A percentile compares a stretch with the other conserved stretches of the same genome.
These are phyloP conservation scores for Ooceraea biroi DNA, from an alignment of 1,140 invertebrate species.

Conservation along the genomic window DNA sequence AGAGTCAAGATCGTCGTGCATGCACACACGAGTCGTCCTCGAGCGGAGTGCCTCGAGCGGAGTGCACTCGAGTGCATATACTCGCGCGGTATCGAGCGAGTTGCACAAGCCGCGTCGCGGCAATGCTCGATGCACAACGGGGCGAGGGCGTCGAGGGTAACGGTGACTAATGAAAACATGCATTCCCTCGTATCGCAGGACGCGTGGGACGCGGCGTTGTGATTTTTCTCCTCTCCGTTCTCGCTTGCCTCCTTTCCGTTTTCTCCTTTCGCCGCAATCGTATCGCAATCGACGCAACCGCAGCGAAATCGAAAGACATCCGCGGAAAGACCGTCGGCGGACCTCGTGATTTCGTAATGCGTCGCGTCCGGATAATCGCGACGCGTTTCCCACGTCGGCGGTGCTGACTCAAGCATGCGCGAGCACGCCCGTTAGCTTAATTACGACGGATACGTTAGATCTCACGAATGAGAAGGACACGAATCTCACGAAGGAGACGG, in stretches of 20 bases:
- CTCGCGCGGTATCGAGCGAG: slow-evolving; percentile 27
- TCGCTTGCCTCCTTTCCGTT: background rate
- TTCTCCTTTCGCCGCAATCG: slow-evolving; percentile 14
- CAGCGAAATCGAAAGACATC: slow-evolving; percentile 53
- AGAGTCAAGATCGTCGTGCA: slow-evolving; percentile 33
- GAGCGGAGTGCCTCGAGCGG: slow-evolving; percentile 58
- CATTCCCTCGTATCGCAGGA: slow-evolving; percentile 63
- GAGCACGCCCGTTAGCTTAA: slow-evolving; percentile 23
- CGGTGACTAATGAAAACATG: slow-evolving; percentile 76
- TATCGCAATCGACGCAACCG: slow-evolving; percentile 44
- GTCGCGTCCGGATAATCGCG: slow-evolving; percentile 36
- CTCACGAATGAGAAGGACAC: too few relatives aligned
- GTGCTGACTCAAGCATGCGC: background rate
- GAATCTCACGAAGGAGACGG: slow-evolving; percentile 1
- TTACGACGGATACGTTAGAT: slow-evolving; percentile 15
- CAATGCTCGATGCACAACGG: slow-evolving; percentile 51
- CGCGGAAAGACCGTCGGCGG: slow-evolving; percentile 19
- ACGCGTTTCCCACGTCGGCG: slow-evolving; percentile 43
- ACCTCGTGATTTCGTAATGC: slow-evolving; percentile 39
- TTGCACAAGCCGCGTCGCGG: too few relatives aligned
- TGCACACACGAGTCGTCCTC: slow-evolving; percentile 30
- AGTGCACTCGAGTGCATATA: slow-evolving; percentile 27
- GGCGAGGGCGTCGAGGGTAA: slow-evolving; percentile 71
- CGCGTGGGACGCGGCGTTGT: slow-evolving; percentile 46
- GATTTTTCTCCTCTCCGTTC: background rate